Base-by-base conservation (phyloP, 2,888 invertebrate species). In the Agapostemon virescens region DNA sequence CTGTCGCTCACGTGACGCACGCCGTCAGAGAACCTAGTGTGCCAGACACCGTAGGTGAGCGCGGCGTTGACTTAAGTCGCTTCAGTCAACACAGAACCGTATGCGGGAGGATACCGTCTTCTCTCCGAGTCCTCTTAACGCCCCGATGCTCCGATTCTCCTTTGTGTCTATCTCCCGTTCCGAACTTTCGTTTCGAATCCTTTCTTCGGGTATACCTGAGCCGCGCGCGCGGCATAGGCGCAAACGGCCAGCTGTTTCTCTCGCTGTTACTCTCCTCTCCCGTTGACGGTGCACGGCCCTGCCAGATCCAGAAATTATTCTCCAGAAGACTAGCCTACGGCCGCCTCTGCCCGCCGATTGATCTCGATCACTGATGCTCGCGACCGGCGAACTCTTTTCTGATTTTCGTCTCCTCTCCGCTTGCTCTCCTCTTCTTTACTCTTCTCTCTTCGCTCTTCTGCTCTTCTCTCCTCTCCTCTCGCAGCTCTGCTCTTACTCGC, bases 31-130 rank as follows among this genome's bases (percentile, higher is more conserved):
- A 58, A 58, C 83, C 78, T 63, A 49, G 77, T 74, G 84, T 85
- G 84, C 80, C 84, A 73, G 85, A 81, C 74, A 81, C 77, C 82
- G 81, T 82, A 81, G 85, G 84, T 77, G 76, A 82, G 81, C 81
- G 83, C 84, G 73, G 83, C 85, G 85, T 86, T 87, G 85, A 87
- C 86, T 86, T 84, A 85, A 84, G 84, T 85, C 83, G 74, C 76
- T 85, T 86, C 86, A 86, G 86, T 87, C 86, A 86, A 86, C 86
- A 86, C 75, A 85, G 80, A 67, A 79, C 83, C 81, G 83, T 77
- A 86, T 86, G 81, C 85, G 80, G 75, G 83, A 84, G 80, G 80
- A 80, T 85, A 84, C 64, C 79, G 67, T 78, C 79, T 82, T 74
- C 80, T 42, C 77, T 72, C 77, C 55, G 66, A 63, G 76, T 73